phyloP scores from a whole-genome alignment of 2,797 vertebrate species.

The Hippopotamyrus pictus region DNA sequence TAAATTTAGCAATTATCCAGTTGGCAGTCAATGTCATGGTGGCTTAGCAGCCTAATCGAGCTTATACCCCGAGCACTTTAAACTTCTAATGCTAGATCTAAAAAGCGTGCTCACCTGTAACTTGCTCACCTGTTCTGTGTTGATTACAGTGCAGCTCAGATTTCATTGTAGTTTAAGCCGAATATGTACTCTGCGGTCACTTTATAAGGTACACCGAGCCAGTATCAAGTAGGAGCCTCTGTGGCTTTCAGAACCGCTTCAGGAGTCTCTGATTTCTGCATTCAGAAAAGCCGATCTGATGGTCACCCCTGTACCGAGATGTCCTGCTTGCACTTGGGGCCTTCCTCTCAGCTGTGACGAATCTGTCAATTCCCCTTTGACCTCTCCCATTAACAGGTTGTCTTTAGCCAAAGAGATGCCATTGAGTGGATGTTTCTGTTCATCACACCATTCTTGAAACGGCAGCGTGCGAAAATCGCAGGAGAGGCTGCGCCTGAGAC shows the following conservation, averaged over 20 bases:
- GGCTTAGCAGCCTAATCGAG: conserved; percentile 37
- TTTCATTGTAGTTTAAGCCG: neutral
- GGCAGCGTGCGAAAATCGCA: neutral
- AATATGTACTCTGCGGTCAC: neutral
- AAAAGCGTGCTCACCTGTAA: neutral
- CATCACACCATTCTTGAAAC: neutral
- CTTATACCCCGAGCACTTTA: conserved; percentile 13
- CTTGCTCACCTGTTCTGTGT: neutral
- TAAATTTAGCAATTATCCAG: conserved; percentile 51
- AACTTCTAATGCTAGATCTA: neutral
- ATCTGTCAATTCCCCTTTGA: neutral
- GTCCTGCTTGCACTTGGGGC: neutral
- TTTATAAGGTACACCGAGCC: neutral
- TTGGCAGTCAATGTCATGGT: conserved; percentile 37
- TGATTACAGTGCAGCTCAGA: neutral
- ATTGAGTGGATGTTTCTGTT: neutral
- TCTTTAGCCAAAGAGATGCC: neutral
- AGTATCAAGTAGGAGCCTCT: neutral
- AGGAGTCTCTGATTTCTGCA: neutral
- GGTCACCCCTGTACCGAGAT: neutral
- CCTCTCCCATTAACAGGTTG: neutral
- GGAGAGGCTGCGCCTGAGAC: neutral
- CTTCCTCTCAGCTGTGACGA: neutral
- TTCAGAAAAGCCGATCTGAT: neutral
- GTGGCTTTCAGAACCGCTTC: neutral